Conservation (phyloP, 2,888 invertebrate species). For the Hermaeophaga mercurialis region DNA sequence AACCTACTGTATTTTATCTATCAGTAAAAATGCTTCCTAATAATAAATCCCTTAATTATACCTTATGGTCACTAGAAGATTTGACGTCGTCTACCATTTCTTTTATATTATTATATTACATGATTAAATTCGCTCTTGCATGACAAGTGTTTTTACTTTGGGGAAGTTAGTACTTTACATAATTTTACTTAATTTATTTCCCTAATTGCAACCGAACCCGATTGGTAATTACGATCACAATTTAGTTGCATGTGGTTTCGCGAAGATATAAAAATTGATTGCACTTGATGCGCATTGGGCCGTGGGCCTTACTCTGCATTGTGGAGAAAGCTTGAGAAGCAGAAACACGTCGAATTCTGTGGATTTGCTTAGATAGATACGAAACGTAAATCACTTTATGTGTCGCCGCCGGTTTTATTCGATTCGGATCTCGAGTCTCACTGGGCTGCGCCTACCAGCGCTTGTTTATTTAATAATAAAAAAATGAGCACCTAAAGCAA, state of each 20-base stretch:
- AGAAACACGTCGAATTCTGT: not conserved
- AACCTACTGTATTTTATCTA: no score
- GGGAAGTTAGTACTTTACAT: no score
- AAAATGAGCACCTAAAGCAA: not conserved
- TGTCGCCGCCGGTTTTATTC: slow-evolving; percentile 9
- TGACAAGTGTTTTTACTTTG: no score
- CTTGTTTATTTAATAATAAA: not conserved
- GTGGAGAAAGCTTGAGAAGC: slow-evolving; percentile 6
- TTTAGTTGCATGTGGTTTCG: slow-evolving; percentile 13
- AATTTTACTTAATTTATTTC: no score
- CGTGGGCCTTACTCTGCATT: slow-evolving; percentile 12
- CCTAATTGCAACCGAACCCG: not conserved
- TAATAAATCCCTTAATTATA: no score
- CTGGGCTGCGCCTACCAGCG: not conserved
- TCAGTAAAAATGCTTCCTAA: no score
- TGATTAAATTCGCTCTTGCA: no score
- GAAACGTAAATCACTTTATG: slow-evolving; percentile 3
- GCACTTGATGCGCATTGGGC: slow-evolving; percentile 29
- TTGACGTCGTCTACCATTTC: no score
- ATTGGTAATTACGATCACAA: slow-evolving; percentile 1
- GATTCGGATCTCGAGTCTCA: not conserved
- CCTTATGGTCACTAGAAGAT: no score
- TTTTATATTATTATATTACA: no score
- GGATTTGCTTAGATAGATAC: not conserved
- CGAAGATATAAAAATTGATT: slow-evolving; percentile 28